phyloP scores from a whole-genome alignment of 1,140 invertebrate species.

The Drosophila mayri region DNA sequence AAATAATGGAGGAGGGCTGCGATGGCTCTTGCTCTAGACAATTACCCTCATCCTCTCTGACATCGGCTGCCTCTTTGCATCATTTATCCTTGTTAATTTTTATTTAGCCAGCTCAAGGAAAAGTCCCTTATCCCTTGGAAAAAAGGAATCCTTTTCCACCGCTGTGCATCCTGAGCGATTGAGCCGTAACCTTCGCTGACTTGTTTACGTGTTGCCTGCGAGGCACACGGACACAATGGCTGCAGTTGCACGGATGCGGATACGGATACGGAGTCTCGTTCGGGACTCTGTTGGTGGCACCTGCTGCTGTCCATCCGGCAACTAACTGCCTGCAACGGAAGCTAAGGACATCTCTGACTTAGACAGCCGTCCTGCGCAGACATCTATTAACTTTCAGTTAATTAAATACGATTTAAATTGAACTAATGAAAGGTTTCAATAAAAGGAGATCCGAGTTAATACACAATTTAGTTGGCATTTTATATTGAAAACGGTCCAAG shows the following conservation, averaged over 20 bases:
- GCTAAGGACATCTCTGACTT: slow-evolving; percentile 3
- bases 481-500: not conserved
- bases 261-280: slow-evolving; percentile 18
- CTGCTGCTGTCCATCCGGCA: slow-evolving; percentile 30
- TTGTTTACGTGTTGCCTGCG: slow-evolving; percentile 69
- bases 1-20: slow-evolving; percentile 14
- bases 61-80: slow-evolving; percentile 57
- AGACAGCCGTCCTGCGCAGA: slow-evolving; percentile 26
- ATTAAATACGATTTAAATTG: slow-evolving; percentile 23
- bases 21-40: slow-evolving; percentile 37
- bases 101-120: slow-evolving; percentile 59
- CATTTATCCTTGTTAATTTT: slow-evolving; percentile 81
- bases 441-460: too few species aligned
- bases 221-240: slow-evolving; percentile 22
- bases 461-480: not conserved
- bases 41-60: slow-evolving; percentile 48
- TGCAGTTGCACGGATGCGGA: slow-evolving; percentile 10
- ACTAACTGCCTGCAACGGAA: slow-evolving; percentile 30
- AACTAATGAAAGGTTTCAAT: slow-evolving; percentile 17
- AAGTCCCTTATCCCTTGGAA: slow-evolving; percentile 28
- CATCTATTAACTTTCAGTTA: slow-evolving; percentile 19
- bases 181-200: slow-evolving; percentile 70
- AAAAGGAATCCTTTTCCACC: not conserved
- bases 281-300: slow-evolving; percentile 19
- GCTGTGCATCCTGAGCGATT: slow-evolving; percentile 59